phyloP scores from a whole-genome alignment of 2,113 vertebrate genomes.

The Notarius lentiginosus region DNA sequence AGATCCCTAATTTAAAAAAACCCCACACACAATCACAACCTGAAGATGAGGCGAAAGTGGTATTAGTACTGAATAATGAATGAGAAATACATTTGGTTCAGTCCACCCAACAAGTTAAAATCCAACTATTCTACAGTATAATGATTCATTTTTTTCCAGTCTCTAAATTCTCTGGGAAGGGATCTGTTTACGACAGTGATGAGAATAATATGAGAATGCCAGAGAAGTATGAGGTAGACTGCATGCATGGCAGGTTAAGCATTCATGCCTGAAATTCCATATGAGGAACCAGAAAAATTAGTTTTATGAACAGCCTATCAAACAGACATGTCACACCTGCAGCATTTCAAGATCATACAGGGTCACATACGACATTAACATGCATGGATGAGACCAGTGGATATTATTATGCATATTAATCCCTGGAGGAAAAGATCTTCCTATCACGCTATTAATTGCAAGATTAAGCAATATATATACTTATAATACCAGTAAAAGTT shows the following conservation, averaged over 20 bases:
- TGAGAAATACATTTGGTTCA: neutral
- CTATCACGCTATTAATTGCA: neutral
- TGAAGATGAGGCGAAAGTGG: conserved; percentile 24
- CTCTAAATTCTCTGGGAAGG: neutral
- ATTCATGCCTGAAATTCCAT: conserved; percentile 37
- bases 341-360: conserved; percentile 4
- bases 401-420: conserved; percentile 8
- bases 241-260: conserved; percentile 33
- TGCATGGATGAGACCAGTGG: neutral
- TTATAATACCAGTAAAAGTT: too few species aligned
- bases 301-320: conserved; percentile 44
- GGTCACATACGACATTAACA: conserved; percentile 22
- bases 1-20: neutral
- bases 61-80: conserved; percentile 37
- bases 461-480: neutral
- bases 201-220: conserved; percentile 10
- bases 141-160: neutral
- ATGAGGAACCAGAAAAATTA: conserved; percentile 50
- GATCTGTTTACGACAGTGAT: neutral
- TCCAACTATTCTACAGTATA: neutral
- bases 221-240: conserved; percentile 1
- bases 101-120: neutral
- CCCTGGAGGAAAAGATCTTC: neutral
- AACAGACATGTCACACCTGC: conserved; percentile 38
- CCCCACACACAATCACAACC: conserved; percentile 5